Evolutionary conservation across 2,888 invertebrate species (phyloP).

Genomic region (Gortyna flavago): DNA sequence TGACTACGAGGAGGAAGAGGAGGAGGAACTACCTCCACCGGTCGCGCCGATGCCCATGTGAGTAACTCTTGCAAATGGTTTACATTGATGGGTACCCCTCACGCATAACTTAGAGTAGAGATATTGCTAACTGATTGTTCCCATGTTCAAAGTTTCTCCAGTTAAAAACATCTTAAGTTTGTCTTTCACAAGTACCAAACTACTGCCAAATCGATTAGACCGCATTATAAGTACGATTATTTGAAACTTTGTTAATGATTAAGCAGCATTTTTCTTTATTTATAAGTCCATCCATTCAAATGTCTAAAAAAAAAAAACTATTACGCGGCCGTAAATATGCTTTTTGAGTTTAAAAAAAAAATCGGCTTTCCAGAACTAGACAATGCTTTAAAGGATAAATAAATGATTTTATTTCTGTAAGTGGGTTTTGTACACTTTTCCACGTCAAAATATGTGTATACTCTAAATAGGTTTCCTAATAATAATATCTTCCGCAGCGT

Average conservation of each 20-base stretch:
- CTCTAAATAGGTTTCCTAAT: neutral
- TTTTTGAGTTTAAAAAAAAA: too few species aligned
- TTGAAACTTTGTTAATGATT: neutral
- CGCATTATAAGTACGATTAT: neutral
- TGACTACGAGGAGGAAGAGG: conserved; percentile 80
- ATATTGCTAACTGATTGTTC: neutral
- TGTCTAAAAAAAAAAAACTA: neutral
- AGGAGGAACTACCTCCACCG: conserved; percentile 76
- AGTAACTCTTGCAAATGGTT: conserved; percentile 53
- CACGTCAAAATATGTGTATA: neutral
- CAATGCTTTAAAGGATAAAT: neutral
- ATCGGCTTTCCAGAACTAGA: too few species aligned
- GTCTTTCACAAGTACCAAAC: neutral
- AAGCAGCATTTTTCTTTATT: neutral
- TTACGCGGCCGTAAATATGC: neutral
- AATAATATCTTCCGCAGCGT: conserved; percentile 71
- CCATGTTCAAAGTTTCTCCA: accelerated
- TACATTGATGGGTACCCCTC: too few species aligned
- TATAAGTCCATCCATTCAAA: neutral
- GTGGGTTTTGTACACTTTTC: too few species aligned
- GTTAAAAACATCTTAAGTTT: neutral
- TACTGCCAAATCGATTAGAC: neutral
- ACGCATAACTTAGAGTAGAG: too few species aligned
- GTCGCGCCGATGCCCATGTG: conserved; percentile 71
- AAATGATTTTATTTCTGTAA: neutral